phyloP scores from a whole-genome alignment of 1,140 invertebrate species.

The Pachypeltis micranthus region DNA sequence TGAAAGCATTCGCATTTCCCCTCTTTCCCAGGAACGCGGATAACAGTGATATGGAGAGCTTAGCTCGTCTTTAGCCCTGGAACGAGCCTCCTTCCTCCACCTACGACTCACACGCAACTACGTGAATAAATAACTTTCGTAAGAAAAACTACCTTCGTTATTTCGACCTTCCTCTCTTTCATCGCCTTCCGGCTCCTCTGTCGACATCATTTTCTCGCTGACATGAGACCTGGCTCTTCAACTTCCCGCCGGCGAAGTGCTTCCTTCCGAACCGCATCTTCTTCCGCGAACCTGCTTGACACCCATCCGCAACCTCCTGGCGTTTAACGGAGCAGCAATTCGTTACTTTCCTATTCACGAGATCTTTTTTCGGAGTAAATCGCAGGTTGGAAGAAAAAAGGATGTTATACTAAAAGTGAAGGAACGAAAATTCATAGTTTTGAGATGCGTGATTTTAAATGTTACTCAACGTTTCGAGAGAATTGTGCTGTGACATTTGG shows the following conservation, averaged over 20 bases:
- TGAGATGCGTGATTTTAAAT: neutral
- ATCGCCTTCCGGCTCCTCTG: neutral
- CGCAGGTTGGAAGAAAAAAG: no score
- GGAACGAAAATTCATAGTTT: neutral
- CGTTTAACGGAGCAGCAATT: neutral
- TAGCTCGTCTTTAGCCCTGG: neutral
- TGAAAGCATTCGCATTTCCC: no score
- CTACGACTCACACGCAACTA: constrained; percentile 4
- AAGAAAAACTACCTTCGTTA: neutral
- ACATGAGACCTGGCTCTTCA: neutral
- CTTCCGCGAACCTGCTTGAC: neutral
- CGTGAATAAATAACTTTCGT: constrained; percentile 1
- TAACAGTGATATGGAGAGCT: neutral
- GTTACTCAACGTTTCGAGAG: no score
- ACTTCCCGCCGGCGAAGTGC: neutral
- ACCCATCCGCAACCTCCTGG: neutral
- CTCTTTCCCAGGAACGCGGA: no score
- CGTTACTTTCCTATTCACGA: neutral
- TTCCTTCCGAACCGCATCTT: neutral
- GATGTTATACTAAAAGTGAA: neutral
- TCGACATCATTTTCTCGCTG: neutral
- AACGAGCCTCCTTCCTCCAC: neutral
- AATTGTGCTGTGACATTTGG: no score
- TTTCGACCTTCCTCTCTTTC: neutral
- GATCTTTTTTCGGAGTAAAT: neutral